Evolutionary conservation across 2,888 invertebrate genomes (phyloP).

Genomic region (Eupeodes luniger): DNA sequence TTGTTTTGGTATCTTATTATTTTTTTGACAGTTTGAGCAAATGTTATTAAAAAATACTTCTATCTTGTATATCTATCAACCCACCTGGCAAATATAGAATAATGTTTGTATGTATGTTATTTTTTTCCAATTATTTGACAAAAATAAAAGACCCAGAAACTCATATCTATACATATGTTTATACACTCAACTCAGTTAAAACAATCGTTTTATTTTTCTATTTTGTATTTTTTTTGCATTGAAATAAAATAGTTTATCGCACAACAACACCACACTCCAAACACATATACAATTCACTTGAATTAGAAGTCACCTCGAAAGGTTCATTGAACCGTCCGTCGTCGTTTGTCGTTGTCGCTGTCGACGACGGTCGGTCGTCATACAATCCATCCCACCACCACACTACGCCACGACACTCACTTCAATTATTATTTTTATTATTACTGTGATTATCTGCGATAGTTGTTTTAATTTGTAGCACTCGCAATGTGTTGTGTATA

Average conservation of each 20-base stretch:
- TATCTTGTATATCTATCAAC: not conserved
- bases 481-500: conserved; percentile 10
- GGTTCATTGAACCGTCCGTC: conserved; percentile 61
- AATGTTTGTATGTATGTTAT: not conserved
- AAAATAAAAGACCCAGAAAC: conserved; percentile 10
- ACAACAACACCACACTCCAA: conserved; percentile 7
- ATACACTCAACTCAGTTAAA: not conserved
- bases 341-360: no score
- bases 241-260: conserved; percentile 59
- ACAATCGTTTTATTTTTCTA: not conserved
- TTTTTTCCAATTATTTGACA: not conserved
- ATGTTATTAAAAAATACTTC: conserved; percentile 10
- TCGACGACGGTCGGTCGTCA: not conserved
- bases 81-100: conserved; percentile 3
- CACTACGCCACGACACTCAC: conserved; percentile 52
- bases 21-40: conserved; percentile 31
- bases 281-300: conserved; percentile 58
- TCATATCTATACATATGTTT: not conserved
- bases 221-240: conserved; percentile 16
- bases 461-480: conserved; percentile 74
- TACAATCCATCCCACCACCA: not conserved
- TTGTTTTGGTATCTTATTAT: not conserved
- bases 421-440: conserved; percentile 74
- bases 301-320: conserved; percentile 72
- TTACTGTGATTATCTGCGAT: conserved; percentile 74